Evolutionary conservation across 2,113 vertebrate species (phyloP).

Genomic region (Bolborhynchus lineola): DNA sequence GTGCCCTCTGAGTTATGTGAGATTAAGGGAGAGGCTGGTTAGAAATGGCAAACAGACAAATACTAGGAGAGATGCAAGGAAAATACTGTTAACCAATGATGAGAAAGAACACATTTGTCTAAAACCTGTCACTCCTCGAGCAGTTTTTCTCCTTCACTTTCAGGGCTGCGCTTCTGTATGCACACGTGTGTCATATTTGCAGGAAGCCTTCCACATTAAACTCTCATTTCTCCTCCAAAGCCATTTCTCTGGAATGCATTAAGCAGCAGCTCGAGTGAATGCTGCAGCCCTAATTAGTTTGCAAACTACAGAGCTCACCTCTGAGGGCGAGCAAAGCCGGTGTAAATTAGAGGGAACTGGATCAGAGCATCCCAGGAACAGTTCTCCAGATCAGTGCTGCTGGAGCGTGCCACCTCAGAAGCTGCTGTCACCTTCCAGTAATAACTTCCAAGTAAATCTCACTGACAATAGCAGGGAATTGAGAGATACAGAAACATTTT

Average conservation of each 20-base stretch:
- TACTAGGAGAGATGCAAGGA: background rate
- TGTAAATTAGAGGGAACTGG: background rate
- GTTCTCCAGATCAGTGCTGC: background rate
- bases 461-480: background rate
- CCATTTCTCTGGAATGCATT: background rate
- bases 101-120: background rate
- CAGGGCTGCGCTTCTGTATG: background rate
- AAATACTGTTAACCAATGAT: background rate
- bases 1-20: background rate
- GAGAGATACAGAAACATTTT: background rate
- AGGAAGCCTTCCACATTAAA: background rate
- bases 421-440: background rate
- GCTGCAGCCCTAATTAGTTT: background rate
- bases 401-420: background rate
- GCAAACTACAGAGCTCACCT: background rate
- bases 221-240: background rate
- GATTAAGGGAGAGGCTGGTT: background rate
- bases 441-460: background rate
- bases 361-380: background rate
- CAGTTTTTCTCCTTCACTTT: background rate
- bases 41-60: background rate
- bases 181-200: background rate
- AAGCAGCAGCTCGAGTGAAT: background rate
- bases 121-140: background rate
- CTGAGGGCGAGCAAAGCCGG: background rate